Base-by-base conservation (phyloP, 2,113 vertebrate species). In the Xyliphius kryptos region DNA sequence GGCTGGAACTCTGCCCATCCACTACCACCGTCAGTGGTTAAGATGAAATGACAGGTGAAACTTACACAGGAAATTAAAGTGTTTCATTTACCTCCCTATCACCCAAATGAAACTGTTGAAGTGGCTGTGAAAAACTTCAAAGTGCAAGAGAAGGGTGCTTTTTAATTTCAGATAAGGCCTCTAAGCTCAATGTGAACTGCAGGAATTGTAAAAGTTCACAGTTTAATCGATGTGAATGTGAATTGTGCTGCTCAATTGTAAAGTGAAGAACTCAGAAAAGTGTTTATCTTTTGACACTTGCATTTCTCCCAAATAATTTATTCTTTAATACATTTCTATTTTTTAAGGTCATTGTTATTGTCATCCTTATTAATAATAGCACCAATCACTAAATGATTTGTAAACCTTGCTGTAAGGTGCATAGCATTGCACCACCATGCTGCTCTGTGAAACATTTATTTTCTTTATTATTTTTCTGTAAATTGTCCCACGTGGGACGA, bases 81-180 rank as follows among this genome's bases (percentile, higher is more conserved):
- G 70, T 78, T 69, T 67, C 77, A 78, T 80, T 76, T 77, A 77
- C 75, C 74, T 79, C 76, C 61, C 74, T 78, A 73, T 68, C 76
- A 68, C 68, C 54, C 52, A 32, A 83, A 76, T 79, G 70, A 79
- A 83, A 79, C 64, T 73, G 69, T 85, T 80, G 81, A 79, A 86
- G 76, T 81, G 73, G 80, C 79, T 85, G 68, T 41, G 63, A 46
- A 19, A 82, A 82, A 83, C 82, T 86, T 85, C 81, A 87, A 86
- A 87, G 84, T 70, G 5, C 50, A 41, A 48, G 41, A 53, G 64
- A 80, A 69, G 78, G 70, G 38, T 32, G 37, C 44, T 80, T 82
- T n/a, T 84, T 83, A 83, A 86, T 86, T 88, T 86, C 74, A 88
- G 86, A 87, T 86, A 86, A 86, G 82, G 67, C 80, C 80, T 57